A percentile compares a stretch with the other conserved stretches of the same genome.
These are phyloP conservation scores for Caradrina clavipalpis DNA, from an alignment of 2,888 invertebrate genomes.

Conservation along the genomic window DNA sequence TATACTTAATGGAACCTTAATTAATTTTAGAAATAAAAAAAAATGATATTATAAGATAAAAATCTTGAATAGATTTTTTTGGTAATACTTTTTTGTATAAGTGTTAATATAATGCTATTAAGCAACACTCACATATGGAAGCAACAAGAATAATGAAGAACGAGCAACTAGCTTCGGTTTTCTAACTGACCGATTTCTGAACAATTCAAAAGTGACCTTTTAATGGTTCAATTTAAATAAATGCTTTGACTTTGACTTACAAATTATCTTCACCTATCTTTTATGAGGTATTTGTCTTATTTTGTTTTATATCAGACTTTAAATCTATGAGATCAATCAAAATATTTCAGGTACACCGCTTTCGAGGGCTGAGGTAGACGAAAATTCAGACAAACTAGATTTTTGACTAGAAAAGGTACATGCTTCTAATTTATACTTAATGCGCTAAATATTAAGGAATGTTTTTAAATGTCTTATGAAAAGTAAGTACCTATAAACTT, in stretches of 20 bases:
- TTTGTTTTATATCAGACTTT: background rate
- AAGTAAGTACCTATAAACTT: too few relatives aligned
- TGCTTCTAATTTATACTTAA: background rate
- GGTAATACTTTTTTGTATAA: too few relatives aligned
- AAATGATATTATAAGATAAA: too few relatives aligned
- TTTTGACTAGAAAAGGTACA: conserved; percentile 1
- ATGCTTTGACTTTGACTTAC: too few relatives aligned
- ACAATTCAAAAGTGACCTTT: too few relatives aligned
- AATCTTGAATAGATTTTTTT: background rate
- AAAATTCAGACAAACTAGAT: background rate
- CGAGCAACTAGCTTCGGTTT: too few relatives aligned
- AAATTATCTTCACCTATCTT: background rate
- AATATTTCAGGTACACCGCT: background rate
- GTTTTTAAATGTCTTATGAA: background rate
- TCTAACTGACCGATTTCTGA: too few relatives aligned
- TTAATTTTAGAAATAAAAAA: background rate
- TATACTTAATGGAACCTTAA: too few relatives aligned
- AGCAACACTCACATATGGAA: too few relatives aligned
- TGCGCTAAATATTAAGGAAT: background rate
- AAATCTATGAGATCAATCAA: conserved; percentile 17
- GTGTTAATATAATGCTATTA: too few relatives aligned
- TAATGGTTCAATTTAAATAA: too few relatives aligned
- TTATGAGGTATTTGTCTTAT: background rate
- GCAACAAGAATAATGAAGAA: too few relatives aligned
- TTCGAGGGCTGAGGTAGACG: conserved; percentile 1